Evolutionary conservation across 2,113 vertebrate genomes (phyloP), one percentile per base, ranked within the genome.

Genomic region (Pogonocichla stellata): DNA sequence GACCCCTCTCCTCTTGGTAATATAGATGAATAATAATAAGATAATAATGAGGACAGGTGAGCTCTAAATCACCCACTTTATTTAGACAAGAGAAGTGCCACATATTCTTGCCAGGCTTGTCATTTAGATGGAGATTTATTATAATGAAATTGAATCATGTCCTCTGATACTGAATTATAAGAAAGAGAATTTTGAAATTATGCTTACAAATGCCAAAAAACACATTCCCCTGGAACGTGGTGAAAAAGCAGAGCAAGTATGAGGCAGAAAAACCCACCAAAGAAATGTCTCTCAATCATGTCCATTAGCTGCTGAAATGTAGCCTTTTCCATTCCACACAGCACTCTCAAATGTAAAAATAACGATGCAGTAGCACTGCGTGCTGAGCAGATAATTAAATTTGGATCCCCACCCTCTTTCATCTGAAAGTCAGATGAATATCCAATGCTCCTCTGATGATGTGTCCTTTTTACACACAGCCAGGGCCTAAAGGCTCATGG

Each of bases 391-490:
- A 57, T 91, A 89, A 75, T 57, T 45, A 77, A 73, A 10, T 90
- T 91, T 82, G 66, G 71, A 66, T 25, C 25, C 36, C 42, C 50
- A 70, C 14, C 33, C 60, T 88, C 57, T 43, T 77, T 51, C n/a
- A 2, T 71, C 87, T 53, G 58, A 74, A 95, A 75, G 50, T 74
- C 86, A 61, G 29, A 64, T 71, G 20, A 78, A 12, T 58, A 50
- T 58, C 67, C 56, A 20, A 66, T 5, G 12, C 61, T 73, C 3
- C 1, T 53, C 12, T 77, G 65, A 88, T 22, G 33, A 69, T 34
- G 20, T 36, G 69, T 43, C 74, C 70, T 61, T 93, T 81, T 81
- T 26, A 90, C 75, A 43, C 77, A 84, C 77, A 93, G 65, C 26
- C 12, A 45, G 74, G 22, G 38, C 53, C 48, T 73, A 38, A 88